A percentile compares a stretch with the other conserved stretches of the same genome.
These are phyloP conservation scores for Listronotus bonariensis DNA, from an alignment of 1,140 invertebrate species.

Conservation along the genomic window DNA sequence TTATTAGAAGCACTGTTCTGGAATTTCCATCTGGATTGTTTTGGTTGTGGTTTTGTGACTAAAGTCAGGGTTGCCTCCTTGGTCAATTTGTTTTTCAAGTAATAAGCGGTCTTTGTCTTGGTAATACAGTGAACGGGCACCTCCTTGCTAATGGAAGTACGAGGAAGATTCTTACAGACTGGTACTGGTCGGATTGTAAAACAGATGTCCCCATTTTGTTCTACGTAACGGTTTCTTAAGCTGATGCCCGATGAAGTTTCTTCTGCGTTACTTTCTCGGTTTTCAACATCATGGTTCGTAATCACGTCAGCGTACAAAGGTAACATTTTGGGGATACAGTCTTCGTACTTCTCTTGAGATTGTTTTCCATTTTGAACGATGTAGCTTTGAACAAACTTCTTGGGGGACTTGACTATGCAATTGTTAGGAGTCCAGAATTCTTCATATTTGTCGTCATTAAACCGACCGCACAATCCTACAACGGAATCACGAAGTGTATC, in stretches of 20 bases:
- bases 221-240: constrained; percentile 52
- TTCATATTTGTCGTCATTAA: constrained; percentile 60
- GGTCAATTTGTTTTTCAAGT: constrained; percentile 60
- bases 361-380: constrained; percentile 51
- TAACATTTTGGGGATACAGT: constrained; percentile 52
- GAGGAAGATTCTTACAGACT: constrained; percentile 53
- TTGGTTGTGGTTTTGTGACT: constrained; percentile 39
- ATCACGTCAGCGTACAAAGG: constrained; percentile 58
- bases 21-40: constrained; percentile 36
- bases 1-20: constrained; percentile 21
- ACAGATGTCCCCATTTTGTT: constrained; percentile 59
- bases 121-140: constrained; percentile 58
- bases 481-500: constrained; percentile 58
- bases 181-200: constrained; percentile 60
- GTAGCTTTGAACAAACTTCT: constrained; percentile 63
- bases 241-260: background rate
- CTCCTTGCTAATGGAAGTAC: too few species aligned
- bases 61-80: constrained; percentile 64
- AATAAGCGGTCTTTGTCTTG: constrained; percentile 52
- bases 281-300: constrained; percentile 48
- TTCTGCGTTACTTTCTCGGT: too few species aligned
- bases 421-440: constrained; percentile 65
- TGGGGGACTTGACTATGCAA: constrained; percentile 57
- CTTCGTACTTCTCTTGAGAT: constrained; percentile 49
- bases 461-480: constrained; percentile 69